Percentiles rank a stretch among this genome's conserved stretches.
Conservation (phyloP, 1,140 invertebrate species). For the Glossosoma conforme region DNA sequence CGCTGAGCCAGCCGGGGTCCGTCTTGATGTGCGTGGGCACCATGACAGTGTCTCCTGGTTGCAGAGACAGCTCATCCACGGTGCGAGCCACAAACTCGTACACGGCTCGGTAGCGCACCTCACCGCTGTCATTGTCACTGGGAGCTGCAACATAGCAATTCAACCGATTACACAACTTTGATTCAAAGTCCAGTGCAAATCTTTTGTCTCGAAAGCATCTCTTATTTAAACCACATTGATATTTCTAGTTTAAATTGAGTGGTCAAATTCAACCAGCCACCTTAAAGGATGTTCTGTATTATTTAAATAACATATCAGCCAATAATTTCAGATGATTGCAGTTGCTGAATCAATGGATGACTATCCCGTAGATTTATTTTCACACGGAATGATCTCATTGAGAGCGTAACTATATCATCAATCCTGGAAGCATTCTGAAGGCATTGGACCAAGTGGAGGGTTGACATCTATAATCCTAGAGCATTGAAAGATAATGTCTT, state of each 20-base stretch:
- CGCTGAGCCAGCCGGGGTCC: slow-evolving; percentile 96
- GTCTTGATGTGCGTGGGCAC: slow-evolving; percentile 80
- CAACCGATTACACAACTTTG: neutral
- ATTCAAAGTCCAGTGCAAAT: neutral
- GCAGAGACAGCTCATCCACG: slow-evolving; percentile 89
- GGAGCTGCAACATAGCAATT: slow-evolving; percentile 23
- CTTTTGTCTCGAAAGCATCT: too few relatives aligned
- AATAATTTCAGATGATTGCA: too few relatives aligned
- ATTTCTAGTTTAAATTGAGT: too few relatives aligned
- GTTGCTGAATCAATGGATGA: too few relatives aligned
- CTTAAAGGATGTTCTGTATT: too few relatives aligned
- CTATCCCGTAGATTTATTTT: too few relatives aligned
- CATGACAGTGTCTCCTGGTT: slow-evolving; percentile 90
- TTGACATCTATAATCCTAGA: too few relatives aligned
- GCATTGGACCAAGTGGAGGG: neutral
- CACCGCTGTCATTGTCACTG: slow-evolving; percentile 25
- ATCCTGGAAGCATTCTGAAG: neutral
- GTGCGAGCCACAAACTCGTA: slow-evolving; percentile 93
- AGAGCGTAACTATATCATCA: too few relatives aligned
- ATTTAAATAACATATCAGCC: too few relatives aligned
- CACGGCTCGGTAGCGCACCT: slow-evolving; percentile 77
- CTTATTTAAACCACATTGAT: too few relatives aligned
- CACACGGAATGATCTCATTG: too few relatives aligned
- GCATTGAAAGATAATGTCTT: neutral
- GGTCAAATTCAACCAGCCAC: too few relatives aligned